Evolutionary conservation across 2,888 invertebrate species (phyloP), one percentile per base, ranked within the genome.

Genomic region (Eilema caniola): DNA sequence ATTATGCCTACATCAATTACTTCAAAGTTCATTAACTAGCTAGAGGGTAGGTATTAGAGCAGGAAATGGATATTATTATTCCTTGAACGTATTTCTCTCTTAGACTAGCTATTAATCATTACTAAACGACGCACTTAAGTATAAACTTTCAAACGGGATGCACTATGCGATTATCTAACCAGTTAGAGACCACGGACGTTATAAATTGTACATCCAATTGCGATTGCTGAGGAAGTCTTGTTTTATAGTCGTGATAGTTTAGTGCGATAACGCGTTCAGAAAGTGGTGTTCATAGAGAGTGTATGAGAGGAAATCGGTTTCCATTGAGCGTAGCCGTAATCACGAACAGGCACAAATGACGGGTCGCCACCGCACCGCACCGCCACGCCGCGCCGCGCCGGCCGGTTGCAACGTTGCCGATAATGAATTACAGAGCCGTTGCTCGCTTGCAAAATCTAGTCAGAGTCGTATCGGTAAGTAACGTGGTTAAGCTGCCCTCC

Each of bases 391-490:
- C 70, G 65, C 77, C 66, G 72, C 70, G 70, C 82, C 84, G 79
- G 70, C 82, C 84, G 79, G 88, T 87, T 91, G 88, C 87, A 88
- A 85, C 89, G 86, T 85, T 86, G 88, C 87, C 88, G 89, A 89
- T 91, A 91, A 93, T 93, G 92, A 94, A 93, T 93, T 91, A 91
- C 90, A 83, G 85, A 89, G 84, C 86, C 83, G 89, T 89, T 89
- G 91, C 93, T 91, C 84, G 90, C 91, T 92, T 92, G 92, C 93
- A 91, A 89, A 93, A 93, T 92, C 89, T 86, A 90, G 87, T 84
- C 84, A 80, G 83, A 87, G 85, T 89, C 85, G 88, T 88, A 89
- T 88, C 88, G 84, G 87, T 86, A 87, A 89, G 89, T 93, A 93
- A 93, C 89, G 88, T 92, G 88, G 90, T 92, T 93, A 92, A n/a